Conservation (phyloP, 2,113 vertebrate genomes). For the Poecile atricapillus region DNA sequence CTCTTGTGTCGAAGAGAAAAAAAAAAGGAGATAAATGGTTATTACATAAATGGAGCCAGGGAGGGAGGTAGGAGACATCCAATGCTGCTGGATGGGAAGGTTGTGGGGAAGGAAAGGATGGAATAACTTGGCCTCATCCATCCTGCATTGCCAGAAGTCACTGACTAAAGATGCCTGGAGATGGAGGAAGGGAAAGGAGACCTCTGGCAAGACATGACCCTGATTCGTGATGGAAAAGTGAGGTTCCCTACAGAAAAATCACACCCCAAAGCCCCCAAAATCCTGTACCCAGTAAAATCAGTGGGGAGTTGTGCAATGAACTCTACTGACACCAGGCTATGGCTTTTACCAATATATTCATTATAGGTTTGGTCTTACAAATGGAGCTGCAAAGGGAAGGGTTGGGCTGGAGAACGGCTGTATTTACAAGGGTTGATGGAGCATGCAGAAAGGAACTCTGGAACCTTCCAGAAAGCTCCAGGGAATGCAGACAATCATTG, state of each 20-base stretch:
- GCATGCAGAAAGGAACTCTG: not conserved
- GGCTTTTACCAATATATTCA: slow-evolving; percentile 43
- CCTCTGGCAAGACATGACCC: not conserved
- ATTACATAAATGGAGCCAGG: slow-evolving; percentile 40
- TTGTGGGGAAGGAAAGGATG: not conserved
- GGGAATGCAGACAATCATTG: not conserved
- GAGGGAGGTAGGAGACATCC: not conserved
- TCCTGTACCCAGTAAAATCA: slow-evolving; percentile 41
- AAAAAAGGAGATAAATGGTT: not conserved
- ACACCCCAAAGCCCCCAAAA: not conserved
- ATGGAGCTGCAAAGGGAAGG: not conserved
- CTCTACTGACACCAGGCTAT: slow-evolving; percentile 62
- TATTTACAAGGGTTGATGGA: slow-evolving; percentile 14
- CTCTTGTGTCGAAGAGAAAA: not conserved
- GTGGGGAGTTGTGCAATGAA: slow-evolving; percentile 50
- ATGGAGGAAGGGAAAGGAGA: not conserved
- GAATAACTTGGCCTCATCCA: not conserved
- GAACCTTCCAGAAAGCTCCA: not conserved
- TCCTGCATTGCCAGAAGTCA: not conserved
- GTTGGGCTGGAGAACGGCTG: not conserved
- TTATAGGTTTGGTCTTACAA: slow-evolving; percentile 28
- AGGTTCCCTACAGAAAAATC: not conserved
- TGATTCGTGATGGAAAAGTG: not conserved
- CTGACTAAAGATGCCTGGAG: not conserved
- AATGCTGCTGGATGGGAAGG: not conserved